Conservation (phyloP, 2,797 vertebrate species). For the Melopsittacus undulatus region DNA sequence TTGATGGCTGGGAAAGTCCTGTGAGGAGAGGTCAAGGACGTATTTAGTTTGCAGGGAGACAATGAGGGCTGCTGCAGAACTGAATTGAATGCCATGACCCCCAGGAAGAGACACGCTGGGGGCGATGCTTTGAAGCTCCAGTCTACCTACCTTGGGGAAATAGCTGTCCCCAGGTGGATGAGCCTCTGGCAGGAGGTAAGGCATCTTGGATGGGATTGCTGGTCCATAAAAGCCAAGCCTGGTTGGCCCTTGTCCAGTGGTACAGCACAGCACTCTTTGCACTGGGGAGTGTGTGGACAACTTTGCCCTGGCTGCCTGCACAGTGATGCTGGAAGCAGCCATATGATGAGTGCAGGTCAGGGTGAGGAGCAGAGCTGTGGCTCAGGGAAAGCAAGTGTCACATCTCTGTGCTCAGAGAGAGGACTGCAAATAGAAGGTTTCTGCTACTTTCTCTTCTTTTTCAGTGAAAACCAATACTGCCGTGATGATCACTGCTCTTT, state of each 20-base stretch:
- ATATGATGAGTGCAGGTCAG: rapidly evolving
- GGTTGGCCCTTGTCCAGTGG: background rate
- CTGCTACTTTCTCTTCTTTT: background rate
- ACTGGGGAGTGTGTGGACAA: rapidly evolving
- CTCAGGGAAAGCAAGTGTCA: rapidly evolving
- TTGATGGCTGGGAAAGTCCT: background rate
- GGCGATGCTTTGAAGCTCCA: background rate
- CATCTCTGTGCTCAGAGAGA: background rate
- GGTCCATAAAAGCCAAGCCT: background rate
- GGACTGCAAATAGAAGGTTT: background rate
- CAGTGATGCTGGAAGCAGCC: background rate
- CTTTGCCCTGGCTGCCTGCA: background rate
- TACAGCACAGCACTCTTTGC: rapidly evolving
- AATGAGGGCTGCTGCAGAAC: background rate
- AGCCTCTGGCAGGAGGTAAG: background rate
- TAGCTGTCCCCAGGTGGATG: background rate
- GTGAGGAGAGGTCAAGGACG: background rate
- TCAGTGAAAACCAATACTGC: background rate
- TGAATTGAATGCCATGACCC: rapidly evolving
- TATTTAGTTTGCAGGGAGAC: background rate
- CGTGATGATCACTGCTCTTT: background rate
- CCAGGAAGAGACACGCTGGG: rapidly evolving
- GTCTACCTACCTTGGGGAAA: background rate
- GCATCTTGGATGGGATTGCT: background rate
- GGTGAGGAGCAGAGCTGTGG: background rate